A percentile compares a stretch with the other conserved stretches of the same genome.
Evolutionary conservation across 2,888 invertebrate species (phyloP).

Genomic region (Pachliopta kotzebuea): DNA sequence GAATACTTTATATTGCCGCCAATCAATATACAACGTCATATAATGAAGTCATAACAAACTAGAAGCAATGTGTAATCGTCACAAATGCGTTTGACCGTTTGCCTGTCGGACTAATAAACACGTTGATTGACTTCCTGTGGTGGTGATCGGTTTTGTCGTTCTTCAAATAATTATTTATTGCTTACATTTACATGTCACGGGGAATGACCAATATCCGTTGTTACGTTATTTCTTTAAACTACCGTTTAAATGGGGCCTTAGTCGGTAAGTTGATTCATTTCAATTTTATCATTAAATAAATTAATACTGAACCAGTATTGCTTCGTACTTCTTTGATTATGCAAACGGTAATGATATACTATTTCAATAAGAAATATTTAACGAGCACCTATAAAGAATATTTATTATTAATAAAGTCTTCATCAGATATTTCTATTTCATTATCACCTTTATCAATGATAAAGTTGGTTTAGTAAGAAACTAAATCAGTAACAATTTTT

Average conservation of each 20-base stretch:
- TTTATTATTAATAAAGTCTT: not conserved
- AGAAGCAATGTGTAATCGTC: conserved; percentile 34
- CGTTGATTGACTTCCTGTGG: conserved; percentile 66
- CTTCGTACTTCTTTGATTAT: conserved; percentile 14
- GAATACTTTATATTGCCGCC: conserved; percentile 43
- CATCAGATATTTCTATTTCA: too few species aligned
- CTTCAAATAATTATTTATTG: conserved; percentile 37
- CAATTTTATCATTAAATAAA: conserved; percentile 25
- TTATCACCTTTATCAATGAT: too few species aligned
- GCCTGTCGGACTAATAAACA: conserved; percentile 57
- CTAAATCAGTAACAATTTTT: too few species aligned
- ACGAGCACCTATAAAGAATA: not conserved
- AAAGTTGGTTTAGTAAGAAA: too few species aligned
- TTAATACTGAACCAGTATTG: conserved; percentile 16
- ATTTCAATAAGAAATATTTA: conserved; percentile 1
- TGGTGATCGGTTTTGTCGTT: conserved; percentile 42
- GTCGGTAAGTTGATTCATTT: conserved; percentile 10
- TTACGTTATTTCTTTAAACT: conserved; percentile 19
- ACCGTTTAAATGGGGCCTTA: conserved; percentile 6
- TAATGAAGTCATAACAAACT: conserved; percentile 34
- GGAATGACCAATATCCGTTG: conserved; percentile 30
- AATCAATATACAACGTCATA: conserved; percentile 37
- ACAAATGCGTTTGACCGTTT: conserved; percentile 50
- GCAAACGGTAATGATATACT: conserved; percentile 7
- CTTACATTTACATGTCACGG: conserved; percentile 33